A percentile compares a stretch with the other conserved stretches of the same genome.
Evolutionary conservation across 2,888 invertebrate species (phyloP).

Genomic region (Heteromurus nitidus): DNA sequence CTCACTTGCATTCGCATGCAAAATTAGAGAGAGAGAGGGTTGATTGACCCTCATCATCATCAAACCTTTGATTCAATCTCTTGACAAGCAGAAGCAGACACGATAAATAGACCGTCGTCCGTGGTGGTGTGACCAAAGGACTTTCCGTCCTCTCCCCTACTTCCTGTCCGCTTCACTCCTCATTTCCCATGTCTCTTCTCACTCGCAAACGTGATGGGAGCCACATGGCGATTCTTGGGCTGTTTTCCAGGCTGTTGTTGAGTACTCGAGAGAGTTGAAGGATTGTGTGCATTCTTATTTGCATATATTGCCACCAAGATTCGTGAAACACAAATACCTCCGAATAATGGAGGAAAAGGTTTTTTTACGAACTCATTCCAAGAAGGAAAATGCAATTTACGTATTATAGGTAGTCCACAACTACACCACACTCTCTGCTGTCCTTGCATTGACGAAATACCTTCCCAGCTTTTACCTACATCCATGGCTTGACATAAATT

Average conservation of each 20-base stretch:
- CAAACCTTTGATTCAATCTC: slow-evolving; percentile 2
- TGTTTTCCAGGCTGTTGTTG: too few species aligned
- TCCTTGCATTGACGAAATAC: not conserved
- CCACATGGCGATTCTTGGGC: not conserved
- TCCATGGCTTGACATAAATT: not conserved
- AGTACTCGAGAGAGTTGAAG: too few species aligned
- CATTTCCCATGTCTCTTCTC: not conserved
- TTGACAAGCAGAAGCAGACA: not conserved
- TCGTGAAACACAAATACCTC: too few species aligned
- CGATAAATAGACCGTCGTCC: not conserved
- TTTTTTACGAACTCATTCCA: not conserved
- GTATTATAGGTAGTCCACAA: not conserved
- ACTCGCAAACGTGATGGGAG: not conserved
- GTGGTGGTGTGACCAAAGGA: not conserved
- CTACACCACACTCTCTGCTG: not conserved
- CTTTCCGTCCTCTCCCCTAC: not conserved
- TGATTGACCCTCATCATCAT: slow-evolving; percentile 30
- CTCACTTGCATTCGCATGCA: not conserved
- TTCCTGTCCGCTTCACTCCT: not conserved
- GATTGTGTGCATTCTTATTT: too few species aligned
- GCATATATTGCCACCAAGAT: too few species aligned
- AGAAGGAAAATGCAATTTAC: not conserved
- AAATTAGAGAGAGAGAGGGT: slow-evolving; percentile 4
- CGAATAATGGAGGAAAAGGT: too few species aligned
- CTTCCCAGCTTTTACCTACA: not conserved